Evolutionary conservation across 2,113 vertebrate species (phyloP).

Genomic region (Laticauda laticaudata): DNA sequence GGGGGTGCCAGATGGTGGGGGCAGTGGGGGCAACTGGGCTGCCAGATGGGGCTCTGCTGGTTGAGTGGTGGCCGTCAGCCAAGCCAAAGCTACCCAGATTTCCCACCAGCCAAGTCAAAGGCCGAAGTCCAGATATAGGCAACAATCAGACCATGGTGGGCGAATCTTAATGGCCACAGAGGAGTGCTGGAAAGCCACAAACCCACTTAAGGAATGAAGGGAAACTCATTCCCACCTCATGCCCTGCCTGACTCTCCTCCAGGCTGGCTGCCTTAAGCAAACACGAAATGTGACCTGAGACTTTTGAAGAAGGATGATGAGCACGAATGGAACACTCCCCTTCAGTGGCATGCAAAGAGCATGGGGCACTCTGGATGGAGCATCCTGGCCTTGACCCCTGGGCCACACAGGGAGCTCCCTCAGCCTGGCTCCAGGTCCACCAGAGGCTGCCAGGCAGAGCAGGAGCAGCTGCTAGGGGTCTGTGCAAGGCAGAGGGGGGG

Average conservation of each 20-base stretch:
- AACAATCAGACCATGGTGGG: background rate
- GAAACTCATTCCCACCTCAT: background rate
- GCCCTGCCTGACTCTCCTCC: background rate
- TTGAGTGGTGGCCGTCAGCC: background rate
- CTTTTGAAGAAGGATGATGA: background rate
- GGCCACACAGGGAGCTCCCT: background rate
- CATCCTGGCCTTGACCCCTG: background rate
- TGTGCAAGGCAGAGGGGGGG: background rate
- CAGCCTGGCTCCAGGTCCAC: background rate
- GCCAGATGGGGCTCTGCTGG: background rate
- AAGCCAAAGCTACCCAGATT: background rate
- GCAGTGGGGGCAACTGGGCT: background rate
- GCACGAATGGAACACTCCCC: background rate
- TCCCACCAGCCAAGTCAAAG: background rate
- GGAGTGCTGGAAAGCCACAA: background rate
- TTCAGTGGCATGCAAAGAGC: background rate
- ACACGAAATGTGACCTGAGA: background rate
- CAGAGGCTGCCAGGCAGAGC: background rate
- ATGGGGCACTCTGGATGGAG: fast-evolving
- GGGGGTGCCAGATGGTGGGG: background rate
- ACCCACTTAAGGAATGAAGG: background rate
- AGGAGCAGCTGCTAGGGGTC: background rate
- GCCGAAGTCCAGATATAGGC: background rate
- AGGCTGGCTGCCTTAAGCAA: background rate
- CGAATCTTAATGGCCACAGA: background rate